phyloP scores from a whole-genome alignment of 2,113 vertebrate species.

The Bagarius yarrelli region DNA sequence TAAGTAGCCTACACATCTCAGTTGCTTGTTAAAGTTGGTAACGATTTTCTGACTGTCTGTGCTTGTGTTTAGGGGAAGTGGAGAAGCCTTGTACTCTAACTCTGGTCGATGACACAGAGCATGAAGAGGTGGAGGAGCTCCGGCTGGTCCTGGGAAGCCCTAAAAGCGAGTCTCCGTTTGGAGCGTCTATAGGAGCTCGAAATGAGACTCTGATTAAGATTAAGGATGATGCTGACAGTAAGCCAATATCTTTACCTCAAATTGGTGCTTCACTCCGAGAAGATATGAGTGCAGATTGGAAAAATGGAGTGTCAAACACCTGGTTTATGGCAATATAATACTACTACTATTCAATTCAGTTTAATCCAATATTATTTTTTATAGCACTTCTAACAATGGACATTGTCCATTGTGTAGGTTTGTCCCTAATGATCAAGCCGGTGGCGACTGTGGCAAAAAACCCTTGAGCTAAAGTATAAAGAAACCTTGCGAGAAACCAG shows the following conservation, averaged over 20 bases:
- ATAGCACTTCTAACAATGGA: too few species aligned
- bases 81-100: conserved; percentile 82
- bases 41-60: neutral
- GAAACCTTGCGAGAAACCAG: too few species aligned
- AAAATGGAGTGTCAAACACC: neutral
- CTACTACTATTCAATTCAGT: neutral
- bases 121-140: conserved; percentile 87
- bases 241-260: conserved; percentile 54
- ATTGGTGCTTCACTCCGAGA: neutral
- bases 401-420: too few species aligned
- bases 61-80: conserved; percentile 76
- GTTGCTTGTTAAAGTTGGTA: neutral
- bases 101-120: conserved; percentile 79
- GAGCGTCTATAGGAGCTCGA: conserved; percentile 82
- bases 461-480: too few species aligned
- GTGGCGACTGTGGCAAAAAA: too few species aligned
- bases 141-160: conserved; percentile 88
- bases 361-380: too few species aligned
- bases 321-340: neutral
- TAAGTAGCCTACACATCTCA: neutral
- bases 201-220: conserved; percentile 90
- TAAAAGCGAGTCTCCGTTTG: conserved; percentile 82
- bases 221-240: conserved; percentile 85
- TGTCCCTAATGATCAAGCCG: too few species aligned
- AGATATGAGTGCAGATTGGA: neutral